Base-by-base conservation (phyloP, 2,797 vertebrate genomes). In the Rachycentron canadum region DNA sequence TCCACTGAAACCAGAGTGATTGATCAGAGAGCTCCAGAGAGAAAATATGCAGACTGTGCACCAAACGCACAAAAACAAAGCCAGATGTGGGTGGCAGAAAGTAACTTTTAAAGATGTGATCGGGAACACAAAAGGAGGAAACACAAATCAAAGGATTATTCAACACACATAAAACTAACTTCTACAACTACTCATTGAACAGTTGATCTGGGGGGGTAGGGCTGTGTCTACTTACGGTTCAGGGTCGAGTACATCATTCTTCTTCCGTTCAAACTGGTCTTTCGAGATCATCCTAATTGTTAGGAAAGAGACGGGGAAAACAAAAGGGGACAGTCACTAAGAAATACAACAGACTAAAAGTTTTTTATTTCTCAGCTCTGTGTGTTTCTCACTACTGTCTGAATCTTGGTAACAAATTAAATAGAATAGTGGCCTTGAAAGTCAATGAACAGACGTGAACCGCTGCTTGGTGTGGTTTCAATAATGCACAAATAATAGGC, bases 251-350 rank as follows among this genome's bases (percentile, higher is more conserved):
- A 97, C 97, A 63, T 99, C 98, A 1, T 99, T 99, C 91, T 99
- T 99, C 96, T 98, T 99, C 88, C 98, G 97, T 92, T 99, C 98
- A 94, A 99, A 99, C 88, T 99, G 98, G 92, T 99, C 97, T 95
- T 99, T 99, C 62, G 97, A 99, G 91, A 99, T 99, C 93, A 95
- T 99, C 90, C 98, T 99, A 63, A 72, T 30, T 2, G 32, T 41
- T 28, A 23, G 26, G 21, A 3, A 60, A 52, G 38, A 64, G 1
- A 26, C 38, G 25, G 12, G 14, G 0, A 49, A 10, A 25, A 19
- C 32, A 21, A 32, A 57, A 57, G 23, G 52, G 3, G 7, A 28
- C 21, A 25, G 11, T 13, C 0, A 9, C 21, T 75, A 30, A 65
- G 25, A 41, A 57, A 60, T 32, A 66, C n/a, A 38, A 9, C 3